Percentiles rank a stretch among this genome's conserved stretches.
phyloP scores from a whole-genome alignment of 2,113 vertebrate genomes.

The Alligator sinensis region DNA sequence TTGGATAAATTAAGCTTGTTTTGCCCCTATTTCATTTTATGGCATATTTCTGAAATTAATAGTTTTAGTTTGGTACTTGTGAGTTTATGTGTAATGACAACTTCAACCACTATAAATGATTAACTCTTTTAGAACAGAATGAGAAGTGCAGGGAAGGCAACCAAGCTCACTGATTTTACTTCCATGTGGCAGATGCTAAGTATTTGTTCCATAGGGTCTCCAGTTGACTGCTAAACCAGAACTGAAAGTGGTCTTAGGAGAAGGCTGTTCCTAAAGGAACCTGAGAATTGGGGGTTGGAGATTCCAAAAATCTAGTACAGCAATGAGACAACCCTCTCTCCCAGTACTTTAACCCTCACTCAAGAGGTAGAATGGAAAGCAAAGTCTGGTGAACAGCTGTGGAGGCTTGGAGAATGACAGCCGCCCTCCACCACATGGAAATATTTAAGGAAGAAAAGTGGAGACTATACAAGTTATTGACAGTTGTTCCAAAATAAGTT shows the following conservation, averaged over 20 bases:
- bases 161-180: neutral
- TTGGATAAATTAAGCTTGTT: neutral
- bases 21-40: conserved; percentile 23
- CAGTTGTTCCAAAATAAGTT: conserved; percentile 54
- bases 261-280: neutral
- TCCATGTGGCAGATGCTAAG: neutral
- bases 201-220: neutral
- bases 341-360: neutral
- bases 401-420: conserved; percentile 27
- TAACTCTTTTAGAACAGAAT: neutral
- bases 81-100: neutral
- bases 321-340: neutral
- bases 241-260: neutral
- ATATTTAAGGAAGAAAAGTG: conserved; percentile 65
- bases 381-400: conserved; percentile 60
- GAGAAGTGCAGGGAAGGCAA: neutral
- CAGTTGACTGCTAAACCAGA: neutral
- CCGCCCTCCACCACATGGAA: conserved; percentile 52
- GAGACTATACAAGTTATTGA: conserved; percentile 62
- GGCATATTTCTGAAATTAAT: neutral
- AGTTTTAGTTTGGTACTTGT: neutral
- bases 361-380: conserved; percentile 4
- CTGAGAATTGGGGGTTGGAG: neutral
- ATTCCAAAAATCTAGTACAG: neutral
- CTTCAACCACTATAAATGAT: neutral